Evolutionary conservation across 64 coral and sea anemone genomes (phyloP).

Genomic region (Porites lutea): DNA sequence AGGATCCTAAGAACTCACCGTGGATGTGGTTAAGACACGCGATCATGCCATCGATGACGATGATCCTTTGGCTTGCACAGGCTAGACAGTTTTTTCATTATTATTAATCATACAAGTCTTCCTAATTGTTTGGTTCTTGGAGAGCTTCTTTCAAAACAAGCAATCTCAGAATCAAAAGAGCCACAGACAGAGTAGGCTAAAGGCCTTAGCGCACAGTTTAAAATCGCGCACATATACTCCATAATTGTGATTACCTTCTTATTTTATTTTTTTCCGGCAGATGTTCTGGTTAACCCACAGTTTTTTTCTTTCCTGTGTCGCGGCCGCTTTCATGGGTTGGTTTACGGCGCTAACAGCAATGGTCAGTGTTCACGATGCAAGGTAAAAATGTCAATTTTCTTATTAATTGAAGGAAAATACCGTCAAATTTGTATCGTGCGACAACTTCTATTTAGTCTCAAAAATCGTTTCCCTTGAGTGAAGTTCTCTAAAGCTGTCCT

Average conservation of each 20-base stretch:
- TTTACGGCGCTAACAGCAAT: conserved; percentile 34
- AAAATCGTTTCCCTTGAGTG: too few relatives aligned
- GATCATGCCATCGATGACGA: background rate
- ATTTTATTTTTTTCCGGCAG: background rate
- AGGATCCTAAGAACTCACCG: conserved; percentile 64
- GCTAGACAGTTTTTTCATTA: background rate
- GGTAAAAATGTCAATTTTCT: conserved; percentile 16
- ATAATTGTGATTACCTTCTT: too few relatives aligned
- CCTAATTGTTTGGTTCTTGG: background rate
- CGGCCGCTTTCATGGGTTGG: conserved; percentile 53
- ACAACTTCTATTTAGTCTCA: too few relatives aligned
- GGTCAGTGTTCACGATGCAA: conserved; percentile 60
- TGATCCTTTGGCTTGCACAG: conserved; percentile 38
- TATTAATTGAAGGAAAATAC: background rate
- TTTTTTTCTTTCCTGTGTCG: conserved; percentile 38
- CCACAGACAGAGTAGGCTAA: too few relatives aligned
- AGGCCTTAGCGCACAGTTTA: too few relatives aligned
- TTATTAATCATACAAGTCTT: background rate
- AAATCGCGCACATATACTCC: too few relatives aligned
- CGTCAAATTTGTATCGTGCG: background rate
- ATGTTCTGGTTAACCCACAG: conserved; percentile 46
- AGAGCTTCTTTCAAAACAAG: too few relatives aligned
- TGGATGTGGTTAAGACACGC: conserved; percentile 60
- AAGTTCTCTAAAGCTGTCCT: too few relatives aligned
- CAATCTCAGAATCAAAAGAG: too few relatives aligned